These are phyloP conservation scores for Embidobia sp. DNA, from an alignment of 2,888 invertebrate genomes.

Conservation along the genomic window DNA sequence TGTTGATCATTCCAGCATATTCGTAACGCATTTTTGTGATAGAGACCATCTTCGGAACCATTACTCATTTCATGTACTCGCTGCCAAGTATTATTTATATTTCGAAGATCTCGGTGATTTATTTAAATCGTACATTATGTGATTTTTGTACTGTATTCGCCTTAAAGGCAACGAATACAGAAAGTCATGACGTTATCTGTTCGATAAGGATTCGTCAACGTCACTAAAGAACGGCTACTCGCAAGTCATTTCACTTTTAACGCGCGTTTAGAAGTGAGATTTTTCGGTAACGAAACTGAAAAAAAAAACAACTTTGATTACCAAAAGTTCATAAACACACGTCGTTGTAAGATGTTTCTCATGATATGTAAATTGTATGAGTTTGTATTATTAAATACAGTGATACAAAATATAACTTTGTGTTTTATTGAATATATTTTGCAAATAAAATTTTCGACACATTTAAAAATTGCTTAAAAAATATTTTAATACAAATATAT, in stretches of 20 bases:
- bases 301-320: conserved; percentile 35
- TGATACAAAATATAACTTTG: conserved; percentile 27
- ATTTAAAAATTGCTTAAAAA: no score
- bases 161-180: conserved; percentile 48
- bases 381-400: conserved; percentile 60
- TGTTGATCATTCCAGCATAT: conserved; percentile 72
- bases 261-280: conserved; percentile 26
- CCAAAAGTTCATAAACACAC: conserved; percentile 32
- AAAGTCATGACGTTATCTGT: conserved; percentile 45
- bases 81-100: conserved; percentile 74
- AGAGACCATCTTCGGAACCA: conserved; percentile 60
- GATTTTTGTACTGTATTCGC: conserved; percentile 45
- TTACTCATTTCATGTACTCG: conserved; percentile 64
- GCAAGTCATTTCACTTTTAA: conserved; percentile 28
- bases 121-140: conserved; percentile 67
- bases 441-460: neutral
- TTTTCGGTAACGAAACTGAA: conserved; percentile 24
- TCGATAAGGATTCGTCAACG: conserved; percentile 41
- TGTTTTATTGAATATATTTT: conserved; percentile 7
- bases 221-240: conserved; percentile 42
- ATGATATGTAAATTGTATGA: conserved; percentile 50
- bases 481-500: no score
- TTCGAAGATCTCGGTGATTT: conserved; percentile 69
- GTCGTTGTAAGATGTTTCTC: conserved; percentile 57
- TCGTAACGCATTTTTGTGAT: conserved; percentile 64